A percentile compares a stretch with the other conserved stretches of the same genome.
Evolutionary conservation across 2,888 invertebrate genomes (phyloP).

Genomic region (Cataglyphis albicans): DNA sequence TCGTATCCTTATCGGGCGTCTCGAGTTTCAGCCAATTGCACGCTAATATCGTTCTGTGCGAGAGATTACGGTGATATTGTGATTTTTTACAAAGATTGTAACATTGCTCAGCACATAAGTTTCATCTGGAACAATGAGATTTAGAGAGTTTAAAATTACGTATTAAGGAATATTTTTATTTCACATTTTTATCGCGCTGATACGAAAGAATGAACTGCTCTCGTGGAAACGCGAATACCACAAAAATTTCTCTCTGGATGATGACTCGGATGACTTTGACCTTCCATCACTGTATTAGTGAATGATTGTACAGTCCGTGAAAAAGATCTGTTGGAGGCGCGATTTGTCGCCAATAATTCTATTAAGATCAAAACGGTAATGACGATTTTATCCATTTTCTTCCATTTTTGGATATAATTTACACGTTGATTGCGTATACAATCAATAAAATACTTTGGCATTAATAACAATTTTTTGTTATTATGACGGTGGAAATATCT

Average conservation of each 20-base stretch:
- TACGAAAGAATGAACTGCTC: neutral
- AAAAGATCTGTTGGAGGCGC: neutral
- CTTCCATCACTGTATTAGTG: neutral
- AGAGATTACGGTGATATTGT: neutral
- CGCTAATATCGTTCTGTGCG: neutral
- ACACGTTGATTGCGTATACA: neutral
- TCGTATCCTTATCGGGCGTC: conserved; percentile 5
- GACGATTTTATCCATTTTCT: conserved; percentile 2
- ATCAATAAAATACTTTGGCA: neutral
- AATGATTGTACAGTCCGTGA: neutral
- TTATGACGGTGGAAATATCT: neutral
- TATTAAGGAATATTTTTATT: neutral
- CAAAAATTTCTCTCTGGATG: neutral
- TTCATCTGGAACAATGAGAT: neutral
- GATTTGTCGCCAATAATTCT: neutral
- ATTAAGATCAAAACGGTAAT: conserved; percentile 17
- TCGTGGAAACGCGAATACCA: neutral
- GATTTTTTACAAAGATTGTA: neutral
- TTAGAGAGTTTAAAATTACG: neutral
- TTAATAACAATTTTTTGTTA: neutral
- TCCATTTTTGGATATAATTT: neutral
- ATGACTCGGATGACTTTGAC: neutral
- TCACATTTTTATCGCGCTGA: neutral
- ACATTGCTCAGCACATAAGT: neutral
- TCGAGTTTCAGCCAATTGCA: neutral